Evolutionary conservation across 2,888 invertebrate species (phyloP).

Genomic region (Belgica antarctica): DNA sequence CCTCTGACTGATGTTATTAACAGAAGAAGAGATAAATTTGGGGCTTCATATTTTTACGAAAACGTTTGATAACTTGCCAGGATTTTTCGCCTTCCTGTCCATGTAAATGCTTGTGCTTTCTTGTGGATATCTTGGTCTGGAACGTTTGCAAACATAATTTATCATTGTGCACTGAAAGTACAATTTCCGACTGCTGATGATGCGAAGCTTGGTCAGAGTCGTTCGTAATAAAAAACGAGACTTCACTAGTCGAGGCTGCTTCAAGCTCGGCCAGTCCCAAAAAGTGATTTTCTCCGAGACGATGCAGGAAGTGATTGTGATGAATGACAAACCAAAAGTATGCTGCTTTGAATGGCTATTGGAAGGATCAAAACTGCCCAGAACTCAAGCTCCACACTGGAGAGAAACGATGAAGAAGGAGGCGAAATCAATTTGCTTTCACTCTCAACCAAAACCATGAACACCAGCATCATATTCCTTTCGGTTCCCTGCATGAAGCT

Average conservation of each 20-base stretch:
- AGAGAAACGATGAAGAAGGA: neutral
- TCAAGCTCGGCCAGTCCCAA: neutral
- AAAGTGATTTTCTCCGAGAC: neutral
- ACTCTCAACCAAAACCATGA: slow-evolving; percentile 17
- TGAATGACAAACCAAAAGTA: neutral
- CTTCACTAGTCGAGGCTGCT: neutral
- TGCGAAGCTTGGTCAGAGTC: neutral
- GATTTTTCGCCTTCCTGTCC: neutral
- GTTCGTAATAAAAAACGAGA: neutral
- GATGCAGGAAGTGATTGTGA: neutral
- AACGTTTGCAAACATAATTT: slow-evolving; percentile 4
- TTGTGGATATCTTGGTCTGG: neutral
- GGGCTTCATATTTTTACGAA: neutral
- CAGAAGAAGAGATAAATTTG: neutral
- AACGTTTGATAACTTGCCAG: slow-evolving; percentile 5
- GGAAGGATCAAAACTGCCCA: too few species aligned
- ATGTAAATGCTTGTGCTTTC: neutral
- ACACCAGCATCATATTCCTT: slow-evolving; percentile 34
- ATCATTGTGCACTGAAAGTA: neutral
- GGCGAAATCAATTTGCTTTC: slow-evolving; percentile 4
- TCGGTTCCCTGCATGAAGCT: neutral
- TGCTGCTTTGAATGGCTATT: neutral
- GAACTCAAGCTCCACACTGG: neutral
- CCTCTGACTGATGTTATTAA: neutral
- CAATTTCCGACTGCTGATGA: neutral